Percentiles rank a stretch among this genome's conserved stretches.
Evolutionary conservation across 2,888 invertebrate genomes (phyloP).

Genomic region (Julus scandinavius): DNA sequence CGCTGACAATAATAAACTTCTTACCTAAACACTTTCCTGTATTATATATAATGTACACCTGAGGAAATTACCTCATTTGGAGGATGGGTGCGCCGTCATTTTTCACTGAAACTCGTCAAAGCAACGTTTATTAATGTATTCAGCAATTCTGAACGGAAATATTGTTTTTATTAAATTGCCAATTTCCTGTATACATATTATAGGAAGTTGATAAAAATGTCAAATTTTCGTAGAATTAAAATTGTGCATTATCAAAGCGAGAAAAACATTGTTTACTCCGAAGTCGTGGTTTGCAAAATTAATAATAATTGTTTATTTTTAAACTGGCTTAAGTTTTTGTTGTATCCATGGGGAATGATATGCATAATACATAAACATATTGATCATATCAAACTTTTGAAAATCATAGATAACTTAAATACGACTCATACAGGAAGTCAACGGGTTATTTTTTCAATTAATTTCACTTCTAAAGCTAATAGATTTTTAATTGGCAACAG

Average conservation of each 20-base stretch:
- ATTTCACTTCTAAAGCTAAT: too few relatives aligned
- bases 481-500: too few relatives aligned
- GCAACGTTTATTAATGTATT: not conserved
- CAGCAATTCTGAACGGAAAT: not conserved
- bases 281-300: not conserved
- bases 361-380: not conserved
- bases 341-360: not conserved
- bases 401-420: too few relatives aligned
- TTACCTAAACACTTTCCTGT: not conserved
- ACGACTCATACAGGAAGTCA: too few relatives aligned
- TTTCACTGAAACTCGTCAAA: slow-evolving; percentile 23
- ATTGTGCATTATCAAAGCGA: not conserved
- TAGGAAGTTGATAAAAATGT: slow-evolving; percentile 6
- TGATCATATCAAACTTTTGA: not conserved
- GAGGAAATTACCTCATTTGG: slow-evolving; percentile 30
- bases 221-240: not conserved
- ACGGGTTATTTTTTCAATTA: too few relatives aligned
- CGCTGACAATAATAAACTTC: not conserved
- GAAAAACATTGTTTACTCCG: not conserved
- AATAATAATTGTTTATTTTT: not conserved
- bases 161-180: slow-evolving; percentile 20
- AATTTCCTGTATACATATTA: not conserved
- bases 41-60: slow-evolving; percentile 22
- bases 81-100: slow-evolving; percentile 24
- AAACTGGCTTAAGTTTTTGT: too few relatives aligned